Evolutionary conservation across 2,888 invertebrate species (phyloP).

Genomic region (Luperina nickerlii): DNA sequence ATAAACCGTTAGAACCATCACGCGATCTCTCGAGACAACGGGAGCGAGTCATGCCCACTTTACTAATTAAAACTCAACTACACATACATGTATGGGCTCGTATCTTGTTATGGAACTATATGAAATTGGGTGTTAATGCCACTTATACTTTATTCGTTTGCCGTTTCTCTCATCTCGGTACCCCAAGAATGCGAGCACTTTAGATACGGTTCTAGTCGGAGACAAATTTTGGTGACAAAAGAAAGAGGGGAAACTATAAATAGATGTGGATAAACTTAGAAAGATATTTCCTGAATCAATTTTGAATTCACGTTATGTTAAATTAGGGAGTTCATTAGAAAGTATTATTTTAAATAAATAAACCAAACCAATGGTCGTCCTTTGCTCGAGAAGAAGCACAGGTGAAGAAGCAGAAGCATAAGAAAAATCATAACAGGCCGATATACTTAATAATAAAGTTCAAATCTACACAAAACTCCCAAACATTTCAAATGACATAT

Average conservation of each 20-base stretch:
- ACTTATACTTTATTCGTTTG: conserved; percentile 40
- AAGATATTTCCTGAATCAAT: conserved; percentile 6
- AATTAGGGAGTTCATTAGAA: neutral
- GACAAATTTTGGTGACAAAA: conserved; percentile 59
- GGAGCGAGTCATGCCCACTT: conserved; percentile 79
- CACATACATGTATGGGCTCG: conserved; percentile 38
- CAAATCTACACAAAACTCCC: neutral
- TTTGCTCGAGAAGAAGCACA: neutral
- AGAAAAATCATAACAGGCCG: neutral
- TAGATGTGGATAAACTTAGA: conserved; percentile 40
- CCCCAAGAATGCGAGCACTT: conserved; percentile 33
- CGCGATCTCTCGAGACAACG: conserved; percentile 76
- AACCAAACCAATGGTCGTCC: neutral
- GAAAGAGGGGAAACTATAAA: conserved; percentile 57
- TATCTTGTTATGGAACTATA: conserved; percentile 45
- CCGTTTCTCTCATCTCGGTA: conserved; percentile 20
- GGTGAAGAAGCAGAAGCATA: neutral
- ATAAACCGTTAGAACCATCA: conserved; percentile 76
- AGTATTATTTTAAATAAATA: neutral
- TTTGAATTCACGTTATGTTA: conserved; percentile 10
- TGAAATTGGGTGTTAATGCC: conserved; percentile 49
- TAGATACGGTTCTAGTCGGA: conserved; percentile 34
- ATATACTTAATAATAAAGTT: neutral
- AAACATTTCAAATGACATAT: neutral
- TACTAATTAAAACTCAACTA: conserved; percentile 80